Percentiles rank a stretch among this genome's conserved stretches.
Evolutionary conservation across 1,140 invertebrate species (phyloP).

Genomic region (Rhagoletis pomonella): DNA sequence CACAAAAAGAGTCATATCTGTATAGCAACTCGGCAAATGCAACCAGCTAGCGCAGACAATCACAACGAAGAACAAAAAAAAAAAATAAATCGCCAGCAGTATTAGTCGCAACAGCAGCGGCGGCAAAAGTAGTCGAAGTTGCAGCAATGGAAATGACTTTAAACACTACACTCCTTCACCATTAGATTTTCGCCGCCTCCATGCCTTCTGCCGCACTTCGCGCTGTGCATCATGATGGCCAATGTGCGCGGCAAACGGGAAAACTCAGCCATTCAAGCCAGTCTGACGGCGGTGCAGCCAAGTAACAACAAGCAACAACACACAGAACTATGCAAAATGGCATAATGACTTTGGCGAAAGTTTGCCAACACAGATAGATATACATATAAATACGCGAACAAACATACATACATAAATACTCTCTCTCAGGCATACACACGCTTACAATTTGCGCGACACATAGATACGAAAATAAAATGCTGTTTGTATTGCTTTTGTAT

Average conservation of each 20-base stretch:
- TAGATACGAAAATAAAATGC: background rate
- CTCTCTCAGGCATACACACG: too few relatives aligned
- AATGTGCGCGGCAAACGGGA: background rate
- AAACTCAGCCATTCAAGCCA: background rate
- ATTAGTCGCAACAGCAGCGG: background rate
- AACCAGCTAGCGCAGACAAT: background rate
- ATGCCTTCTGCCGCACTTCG: background rate
- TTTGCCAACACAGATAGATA: background rate
- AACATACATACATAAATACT: background rate
- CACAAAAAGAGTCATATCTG: background rate
- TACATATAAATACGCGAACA: background rate
- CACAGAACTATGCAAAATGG: constrained; percentile 39
- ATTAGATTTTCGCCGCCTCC: background rate
- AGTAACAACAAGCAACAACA: background rate
- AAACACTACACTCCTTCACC: background rate
- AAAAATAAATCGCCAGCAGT: background rate
- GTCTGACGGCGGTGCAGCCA: background rate
- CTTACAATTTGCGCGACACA: too few relatives aligned
- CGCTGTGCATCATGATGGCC: background rate
- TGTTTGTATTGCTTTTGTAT: background rate
- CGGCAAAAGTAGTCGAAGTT: constrained; percentile 5
- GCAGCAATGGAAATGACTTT: constrained; percentile 40
- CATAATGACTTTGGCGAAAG: constrained; percentile 51
- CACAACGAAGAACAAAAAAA: background rate
- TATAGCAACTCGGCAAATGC: background rate